Percentiles rank a stretch among this genome's conserved stretches.
Conservation (phyloP, 2,113 vertebrate species). For the Phaetusa simplex region DNA sequence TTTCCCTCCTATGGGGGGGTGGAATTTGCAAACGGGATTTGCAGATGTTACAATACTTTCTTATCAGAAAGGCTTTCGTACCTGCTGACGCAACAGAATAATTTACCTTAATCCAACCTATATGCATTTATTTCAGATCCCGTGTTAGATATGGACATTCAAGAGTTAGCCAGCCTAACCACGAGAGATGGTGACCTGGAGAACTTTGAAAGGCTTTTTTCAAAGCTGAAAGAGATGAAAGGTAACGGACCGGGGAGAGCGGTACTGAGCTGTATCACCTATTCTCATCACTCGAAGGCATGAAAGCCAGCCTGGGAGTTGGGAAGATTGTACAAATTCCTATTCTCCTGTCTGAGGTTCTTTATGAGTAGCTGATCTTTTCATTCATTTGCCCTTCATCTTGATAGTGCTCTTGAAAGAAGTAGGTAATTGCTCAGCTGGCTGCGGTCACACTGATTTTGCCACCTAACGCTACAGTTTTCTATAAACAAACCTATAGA, state of each 20-base stretch:
- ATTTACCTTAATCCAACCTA: not conserved
- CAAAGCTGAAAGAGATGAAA: constrained; percentile 99
- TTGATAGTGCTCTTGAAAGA: not conserved
- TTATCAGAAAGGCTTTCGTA: not conserved
- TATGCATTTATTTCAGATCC: constrained; percentile 78
- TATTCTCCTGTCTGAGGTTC: not conserved
- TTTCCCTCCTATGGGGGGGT: not conserved
- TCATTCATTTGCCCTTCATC: not conserved
- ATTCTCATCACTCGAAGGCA: fast-evolving
- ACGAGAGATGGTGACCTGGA: constrained; percentile 90
- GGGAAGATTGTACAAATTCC: not conserved
- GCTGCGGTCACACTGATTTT: not conserved
- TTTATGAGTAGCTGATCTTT: not conserved
- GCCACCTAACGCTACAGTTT: not conserved
- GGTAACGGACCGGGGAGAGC: constrained; percentile 64
- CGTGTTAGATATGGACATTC: constrained; percentile 90
- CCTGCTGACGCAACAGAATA: not conserved
- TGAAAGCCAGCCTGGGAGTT: not conserved
- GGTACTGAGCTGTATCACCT: not conserved
- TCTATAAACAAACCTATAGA: not conserved
- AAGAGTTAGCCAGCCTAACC: constrained; percentile 94
- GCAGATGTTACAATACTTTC: not conserved
- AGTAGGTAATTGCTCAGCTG: not conserved
- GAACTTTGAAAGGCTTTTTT: constrained; percentile 93
- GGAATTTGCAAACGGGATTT: not conserved